Conservation (phyloP, 2,888 invertebrate genomes). For the Acanthosepion lycidas region DNA sequence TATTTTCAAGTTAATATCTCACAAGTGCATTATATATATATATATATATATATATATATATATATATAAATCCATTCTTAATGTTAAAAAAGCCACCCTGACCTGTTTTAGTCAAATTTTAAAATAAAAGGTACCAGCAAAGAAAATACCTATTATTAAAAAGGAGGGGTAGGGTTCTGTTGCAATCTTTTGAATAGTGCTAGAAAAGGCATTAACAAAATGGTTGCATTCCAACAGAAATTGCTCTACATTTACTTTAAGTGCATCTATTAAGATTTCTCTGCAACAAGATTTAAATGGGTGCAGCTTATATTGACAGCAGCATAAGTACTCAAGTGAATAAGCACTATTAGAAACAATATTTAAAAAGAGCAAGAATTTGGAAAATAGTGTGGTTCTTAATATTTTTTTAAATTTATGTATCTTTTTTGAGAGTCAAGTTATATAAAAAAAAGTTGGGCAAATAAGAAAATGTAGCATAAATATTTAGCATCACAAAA, state of each 20-base stretch:
- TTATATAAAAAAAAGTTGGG: background rate
- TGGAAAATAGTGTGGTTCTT: background rate
- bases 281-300: background rate
- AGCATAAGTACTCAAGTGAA: background rate
- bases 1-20: too few relatives aligned
- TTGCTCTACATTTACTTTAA: background rate
- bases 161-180: too few relatives aligned
- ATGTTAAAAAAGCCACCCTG: too few relatives aligned
- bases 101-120: too few relatives aligned
- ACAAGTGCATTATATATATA: too few relatives aligned
- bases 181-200: background rate
- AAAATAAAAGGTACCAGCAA: too few relatives aligned
- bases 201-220: background rate
- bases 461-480: background rate
- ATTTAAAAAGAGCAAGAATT: background rate
- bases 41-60: too few relatives aligned
- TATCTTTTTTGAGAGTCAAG: background rate
- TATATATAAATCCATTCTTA: too few relatives aligned
- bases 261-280: constrained; percentile 18
- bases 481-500: too few relatives aligned
- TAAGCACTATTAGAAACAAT: background rate
- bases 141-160: too few relatives aligned
- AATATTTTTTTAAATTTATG: background rate
- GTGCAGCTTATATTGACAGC: background rate
- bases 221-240: background rate